Percentiles rank a stretch among this genome's conserved stretches.
Conservation (phyloP, 2,888 invertebrate genomes). For the Petrolisthes manimaculis region DNA sequence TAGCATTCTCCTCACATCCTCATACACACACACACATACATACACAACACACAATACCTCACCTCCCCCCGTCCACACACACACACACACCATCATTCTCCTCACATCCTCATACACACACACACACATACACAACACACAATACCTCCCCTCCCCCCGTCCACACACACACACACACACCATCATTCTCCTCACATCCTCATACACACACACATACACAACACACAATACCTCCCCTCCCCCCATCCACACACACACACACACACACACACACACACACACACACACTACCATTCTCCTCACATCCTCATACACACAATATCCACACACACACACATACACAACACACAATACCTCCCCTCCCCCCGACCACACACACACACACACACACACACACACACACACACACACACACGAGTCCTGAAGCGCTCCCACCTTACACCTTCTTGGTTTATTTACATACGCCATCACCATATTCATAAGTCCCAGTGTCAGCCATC, state of each 20-base stretch:
- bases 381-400: neutral
- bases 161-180: neutral
- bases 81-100: neutral
- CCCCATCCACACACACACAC: neutral
- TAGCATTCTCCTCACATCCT: neutral
- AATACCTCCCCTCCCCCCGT: neutral
- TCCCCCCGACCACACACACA: neutral
- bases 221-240: no score
- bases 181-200: no score
- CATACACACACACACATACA: neutral
- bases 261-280: no score
- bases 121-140: neutral
- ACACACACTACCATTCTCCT: neutral
- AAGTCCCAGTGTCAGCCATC: constrained; percentile 31
- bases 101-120: neutral
- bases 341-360: neutral
- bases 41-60: neutral
- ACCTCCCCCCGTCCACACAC: neutral
- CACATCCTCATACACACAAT: constrained; percentile 9
- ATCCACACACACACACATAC: constrained; percentile 17
- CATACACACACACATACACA: neutral
- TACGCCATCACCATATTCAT: constrained; percentile 39
- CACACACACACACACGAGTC: neutral
- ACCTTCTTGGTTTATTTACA: constrained; percentile 22
- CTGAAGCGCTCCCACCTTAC: neutral